Percentiles rank a stretch among this genome's conserved stretches.
Evolutionary conservation across 1,140 invertebrate genomes (phyloP).

Genomic region (Bombus confusus): DNA sequence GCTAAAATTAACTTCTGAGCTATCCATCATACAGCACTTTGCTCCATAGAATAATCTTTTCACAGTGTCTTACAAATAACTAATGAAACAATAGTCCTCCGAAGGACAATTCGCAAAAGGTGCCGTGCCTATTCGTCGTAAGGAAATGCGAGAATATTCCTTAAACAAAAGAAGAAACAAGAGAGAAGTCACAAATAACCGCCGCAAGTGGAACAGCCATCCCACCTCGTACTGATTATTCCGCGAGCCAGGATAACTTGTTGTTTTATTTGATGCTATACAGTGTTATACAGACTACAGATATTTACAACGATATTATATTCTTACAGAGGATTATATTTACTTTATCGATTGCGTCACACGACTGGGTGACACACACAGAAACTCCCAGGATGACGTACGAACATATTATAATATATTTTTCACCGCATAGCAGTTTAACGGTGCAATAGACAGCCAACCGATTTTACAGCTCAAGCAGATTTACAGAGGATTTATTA

Average conservation of each 20-base stretch:
- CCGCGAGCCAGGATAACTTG: constrained; percentile 80
- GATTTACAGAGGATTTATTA: constrained; percentile 82
- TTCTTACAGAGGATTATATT: constrained; percentile 84
- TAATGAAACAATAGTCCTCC: constrained; percentile 37
- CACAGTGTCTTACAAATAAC: constrained; percentile 21
- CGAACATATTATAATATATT: constrained; percentile 78
- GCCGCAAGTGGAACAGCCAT: constrained; percentile 82
- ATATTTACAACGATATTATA: constrained; percentile 84
- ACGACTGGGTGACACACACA: constrained; percentile 53
- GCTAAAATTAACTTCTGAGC: neutral
- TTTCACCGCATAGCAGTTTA: constrained; percentile 78
- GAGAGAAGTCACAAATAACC: constrained; percentile 65
- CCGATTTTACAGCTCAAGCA: constrained; percentile 79
- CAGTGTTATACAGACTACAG: constrained; percentile 84
- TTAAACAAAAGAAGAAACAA: constrained; percentile 54
- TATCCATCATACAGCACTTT: constrained; percentile 15
- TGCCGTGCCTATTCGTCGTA: constrained; percentile 75
- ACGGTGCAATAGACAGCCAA: constrained; percentile 81
- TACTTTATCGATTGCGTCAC: constrained; percentile 78
- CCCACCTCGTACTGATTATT: constrained; percentile 83
- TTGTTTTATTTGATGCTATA: constrained; percentile 84
- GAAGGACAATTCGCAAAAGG: constrained; percentile 60
- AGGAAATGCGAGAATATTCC: constrained; percentile 49
- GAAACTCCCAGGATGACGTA: constrained; percentile 54
- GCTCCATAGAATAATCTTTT: constrained; percentile 10